phyloP scores from a whole-genome alignment of 2,888 invertebrate genomes.

The Prosapia bicincta region DNA sequence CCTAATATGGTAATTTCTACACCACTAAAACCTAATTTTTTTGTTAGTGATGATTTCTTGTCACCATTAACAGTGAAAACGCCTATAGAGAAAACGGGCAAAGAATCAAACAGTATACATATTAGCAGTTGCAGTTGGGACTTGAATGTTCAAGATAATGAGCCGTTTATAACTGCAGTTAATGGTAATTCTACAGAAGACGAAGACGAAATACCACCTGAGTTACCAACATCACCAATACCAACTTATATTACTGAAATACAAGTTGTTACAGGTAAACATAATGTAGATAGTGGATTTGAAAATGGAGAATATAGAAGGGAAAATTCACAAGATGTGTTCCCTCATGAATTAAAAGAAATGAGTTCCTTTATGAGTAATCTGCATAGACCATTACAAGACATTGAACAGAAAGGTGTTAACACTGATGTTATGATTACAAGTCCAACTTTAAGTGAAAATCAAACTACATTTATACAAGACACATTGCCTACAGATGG shows the following conservation, averaged over 20 bases:
- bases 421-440: constrained; percentile 11
- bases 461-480: not conserved
- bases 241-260: constrained; percentile 66
- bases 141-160: constrained; percentile 30
- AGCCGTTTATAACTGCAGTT: constrained; percentile 24
- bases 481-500: constrained; percentile 10
- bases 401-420: constrained; percentile 6
- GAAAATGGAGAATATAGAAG: constrained; percentile 10
- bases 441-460: constrained; percentile 8
- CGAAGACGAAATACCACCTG: constrained; percentile 44
- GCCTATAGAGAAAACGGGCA: constrained; percentile 1
- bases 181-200: constrained; percentile 42
- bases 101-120: constrained; percentile 28
- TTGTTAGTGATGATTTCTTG: not conserved
- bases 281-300: constrained; percentile 20
- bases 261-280: constrained; percentile 53
- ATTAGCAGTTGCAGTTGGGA: constrained; percentile 34
- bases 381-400: constrained; percentile 12
- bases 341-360: constrained; percentile 18
- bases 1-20: constrained; percentile 34
- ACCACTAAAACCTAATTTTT: constrained; percentile 32
- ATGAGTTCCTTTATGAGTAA: constrained; percentile 20
- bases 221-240: constrained; percentile 47
- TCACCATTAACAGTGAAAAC: not conserved
- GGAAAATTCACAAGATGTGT: constrained; percentile 14